Percentiles rank a stretch among this genome's conserved stretches.
Conservation (phyloP, 2,888 invertebrate species). For the Tachystola acroxantha region DNA sequence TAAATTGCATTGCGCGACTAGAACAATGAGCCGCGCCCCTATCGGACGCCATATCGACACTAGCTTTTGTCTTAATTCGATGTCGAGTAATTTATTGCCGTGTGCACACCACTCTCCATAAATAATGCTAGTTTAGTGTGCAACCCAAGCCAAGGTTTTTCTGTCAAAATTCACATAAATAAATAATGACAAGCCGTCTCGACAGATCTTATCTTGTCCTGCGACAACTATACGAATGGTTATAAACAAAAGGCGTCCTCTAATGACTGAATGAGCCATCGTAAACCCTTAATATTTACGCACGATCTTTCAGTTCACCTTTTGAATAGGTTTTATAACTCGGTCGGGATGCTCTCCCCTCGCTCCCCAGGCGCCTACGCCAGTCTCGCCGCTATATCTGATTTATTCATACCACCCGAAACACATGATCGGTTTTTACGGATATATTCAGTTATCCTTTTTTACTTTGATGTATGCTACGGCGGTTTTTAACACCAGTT, state of each 20-base stretch:
- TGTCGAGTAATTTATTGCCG: slow-evolving; percentile 60
- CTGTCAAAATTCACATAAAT: slow-evolving; percentile 76
- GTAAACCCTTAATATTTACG: slow-evolving; percentile 73
- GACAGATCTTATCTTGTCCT: slow-evolving; percentile 23
- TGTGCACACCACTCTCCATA: slow-evolving; percentile 55
- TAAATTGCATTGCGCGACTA: slow-evolving; percentile 56
- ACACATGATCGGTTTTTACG: slow-evolving; percentile 69
- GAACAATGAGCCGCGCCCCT: slow-evolving; percentile 60
- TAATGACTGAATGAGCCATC: slow-evolving; percentile 74
- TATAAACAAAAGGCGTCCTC: slow-evolving; percentile 66
- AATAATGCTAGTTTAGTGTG: slow-evolving; percentile 66
- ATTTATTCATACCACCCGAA: slow-evolving; percentile 75
- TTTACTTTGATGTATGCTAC: slow-evolving; percentile 32
- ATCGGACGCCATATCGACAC: slow-evolving; percentile 58
- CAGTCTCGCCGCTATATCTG: slow-evolving; percentile 55
- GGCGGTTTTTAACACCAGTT: slow-evolving; percentile 24
- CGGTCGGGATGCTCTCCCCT: slow-evolving; percentile 44
- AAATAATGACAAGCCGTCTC: slow-evolving; percentile 61
- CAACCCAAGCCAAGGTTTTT: slow-evolving; percentile 39
- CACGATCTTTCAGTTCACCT: slow-evolving; percentile 67
- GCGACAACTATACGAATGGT: slow-evolving; percentile 61
- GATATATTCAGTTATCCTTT: slow-evolving; percentile 45
- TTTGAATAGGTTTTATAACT: slow-evolving; percentile 69
- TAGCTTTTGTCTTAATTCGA: slow-evolving; percentile 74
- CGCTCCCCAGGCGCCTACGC: slow-evolving; percentile 56